These are phyloP conservation scores for Parauchenoglanis ngamensis DNA, from an alignment of 2,797 vertebrate genomes.

Conservation along the genomic window DNA sequence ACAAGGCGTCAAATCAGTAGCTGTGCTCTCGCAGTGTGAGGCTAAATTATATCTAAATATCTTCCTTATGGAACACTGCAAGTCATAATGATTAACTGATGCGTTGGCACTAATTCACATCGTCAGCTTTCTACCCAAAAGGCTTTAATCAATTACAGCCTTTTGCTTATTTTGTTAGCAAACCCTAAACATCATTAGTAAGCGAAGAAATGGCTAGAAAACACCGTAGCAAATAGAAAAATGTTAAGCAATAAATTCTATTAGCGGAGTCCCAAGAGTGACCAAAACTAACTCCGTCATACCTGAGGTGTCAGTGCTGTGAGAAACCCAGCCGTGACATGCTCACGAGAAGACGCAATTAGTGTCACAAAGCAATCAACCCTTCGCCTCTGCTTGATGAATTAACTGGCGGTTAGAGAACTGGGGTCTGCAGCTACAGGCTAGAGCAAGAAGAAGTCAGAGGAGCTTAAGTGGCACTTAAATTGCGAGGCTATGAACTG, in stretches of 20 bases:
- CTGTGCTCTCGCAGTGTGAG: background rate
- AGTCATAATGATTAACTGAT: constrained; percentile 46
- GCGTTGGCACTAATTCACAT: constrained; percentile 54
- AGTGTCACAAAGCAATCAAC: constrained; percentile 47
- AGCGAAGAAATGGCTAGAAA: constrained; percentile 56
- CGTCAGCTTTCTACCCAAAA: constrained; percentile 56
- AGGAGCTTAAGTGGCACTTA: constrained; percentile 63
- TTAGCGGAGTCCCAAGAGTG: constrained; percentile 15
- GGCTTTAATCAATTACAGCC: constrained; percentile 37
- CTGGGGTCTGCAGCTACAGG: constrained; percentile 21
- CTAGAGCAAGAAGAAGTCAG: constrained; percentile 18
- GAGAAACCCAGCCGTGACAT: constrained; percentile 19
- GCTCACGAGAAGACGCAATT: constrained; percentile 35
- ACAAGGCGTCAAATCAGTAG: constrained; percentile 12
- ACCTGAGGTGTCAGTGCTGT: constrained; percentile 16
- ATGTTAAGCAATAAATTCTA: constrained; percentile 64
- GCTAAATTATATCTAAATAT: constrained; percentile 25
- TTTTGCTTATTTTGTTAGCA: background rate
- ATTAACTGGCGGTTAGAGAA: constrained; percentile 32
- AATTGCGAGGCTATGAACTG: constrained; percentile 52
- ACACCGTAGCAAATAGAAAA: constrained; percentile 56
- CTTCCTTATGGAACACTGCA: constrained; percentile 36
- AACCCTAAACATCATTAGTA: constrained; percentile 61
- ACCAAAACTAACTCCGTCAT: constrained; percentile 3
- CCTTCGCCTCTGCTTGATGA: constrained; percentile 36